Percentiles rank a stretch among this genome's conserved stretches.
phyloP scores from a whole-genome alignment of 2,113 vertebrate species.

The Pangasianodon hypophthalmus region DNA sequence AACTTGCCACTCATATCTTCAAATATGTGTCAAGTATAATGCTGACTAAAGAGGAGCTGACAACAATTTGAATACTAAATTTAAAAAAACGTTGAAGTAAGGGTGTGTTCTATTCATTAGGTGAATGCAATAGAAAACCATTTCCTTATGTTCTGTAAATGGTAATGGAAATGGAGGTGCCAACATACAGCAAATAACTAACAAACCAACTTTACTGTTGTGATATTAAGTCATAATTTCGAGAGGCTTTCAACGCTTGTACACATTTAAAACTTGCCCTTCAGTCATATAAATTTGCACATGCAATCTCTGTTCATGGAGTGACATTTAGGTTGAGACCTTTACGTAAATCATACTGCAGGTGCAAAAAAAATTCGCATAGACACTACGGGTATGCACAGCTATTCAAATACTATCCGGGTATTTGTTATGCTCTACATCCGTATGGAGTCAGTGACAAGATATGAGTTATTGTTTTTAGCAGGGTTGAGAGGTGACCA shows the following conservation, averaged over 20 bases:
- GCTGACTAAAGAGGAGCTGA: neutral
- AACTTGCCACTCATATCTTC: neutral
- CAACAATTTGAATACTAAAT: too few species aligned
- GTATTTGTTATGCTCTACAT: neutral
- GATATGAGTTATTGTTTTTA: too few species aligned
- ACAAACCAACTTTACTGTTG: neutral
- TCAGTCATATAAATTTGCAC: neutral
- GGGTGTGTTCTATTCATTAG: too few species aligned
- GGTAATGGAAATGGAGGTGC: too few species aligned
- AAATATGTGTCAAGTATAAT: neutral
- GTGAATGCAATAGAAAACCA: too few species aligned
- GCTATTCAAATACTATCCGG: neutral
- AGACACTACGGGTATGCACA: too few species aligned
- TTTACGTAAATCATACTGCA: neutral
- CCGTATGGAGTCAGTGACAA: neutral
- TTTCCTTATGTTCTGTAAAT: too few species aligned
- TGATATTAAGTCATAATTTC: neutral
- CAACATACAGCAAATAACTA: neutral
- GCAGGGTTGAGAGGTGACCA: neutral
- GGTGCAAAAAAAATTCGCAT: neutral
- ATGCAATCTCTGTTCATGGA: neutral
- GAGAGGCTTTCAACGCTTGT: neutral
- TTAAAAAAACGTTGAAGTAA: too few species aligned
- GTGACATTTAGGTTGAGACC: too few species aligned
- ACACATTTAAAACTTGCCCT: neutral